phyloP scores from a whole-genome alignment of 2,888 invertebrate genomes.

The Nyleta sp. region DNA sequence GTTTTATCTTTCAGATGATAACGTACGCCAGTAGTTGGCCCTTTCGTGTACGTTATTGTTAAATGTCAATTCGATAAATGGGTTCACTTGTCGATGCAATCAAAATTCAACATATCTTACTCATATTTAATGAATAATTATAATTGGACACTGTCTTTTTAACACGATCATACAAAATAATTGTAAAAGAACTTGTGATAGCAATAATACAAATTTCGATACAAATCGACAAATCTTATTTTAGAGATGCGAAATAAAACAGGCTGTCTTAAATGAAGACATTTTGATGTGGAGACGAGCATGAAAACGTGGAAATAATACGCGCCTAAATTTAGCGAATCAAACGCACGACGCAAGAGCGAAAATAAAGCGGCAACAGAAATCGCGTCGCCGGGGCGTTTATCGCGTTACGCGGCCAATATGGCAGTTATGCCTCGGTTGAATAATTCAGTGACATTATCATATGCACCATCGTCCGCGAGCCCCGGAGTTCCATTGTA shows the following conservation, averaged over 20 bases:
- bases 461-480: slow-evolving; percentile 37
- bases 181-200: no score
- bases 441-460: slow-evolving; percentile 61
- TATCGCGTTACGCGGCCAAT: slow-evolving; percentile 40
- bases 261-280: no score
- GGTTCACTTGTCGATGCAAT: no score
- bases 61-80: slow-evolving; percentile 30
- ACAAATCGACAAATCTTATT: no score
- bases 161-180: no score
- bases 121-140: no score
- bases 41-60: slow-evolving; percentile 33
- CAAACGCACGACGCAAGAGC: slow-evolving; percentile 1
- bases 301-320: neutral
- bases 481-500: slow-evolving; percentile 14
- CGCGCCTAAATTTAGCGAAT: slow-evolving; percentile 1
- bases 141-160: no score
- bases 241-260: no score
- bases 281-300: no score
- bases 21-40: slow-evolving; percentile 33
- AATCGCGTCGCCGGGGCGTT: slow-evolving; percentile 20
- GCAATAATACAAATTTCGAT: no score
- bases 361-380: slow-evolving; percentile 3
- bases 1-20: slow-evolving; percentile 66
- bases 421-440: slow-evolving; percentile 44
- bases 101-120: no score